Evolutionary conservation across 2,888 invertebrate species (phyloP).

Genomic region (Nephrotoma guestfalica): DNA sequence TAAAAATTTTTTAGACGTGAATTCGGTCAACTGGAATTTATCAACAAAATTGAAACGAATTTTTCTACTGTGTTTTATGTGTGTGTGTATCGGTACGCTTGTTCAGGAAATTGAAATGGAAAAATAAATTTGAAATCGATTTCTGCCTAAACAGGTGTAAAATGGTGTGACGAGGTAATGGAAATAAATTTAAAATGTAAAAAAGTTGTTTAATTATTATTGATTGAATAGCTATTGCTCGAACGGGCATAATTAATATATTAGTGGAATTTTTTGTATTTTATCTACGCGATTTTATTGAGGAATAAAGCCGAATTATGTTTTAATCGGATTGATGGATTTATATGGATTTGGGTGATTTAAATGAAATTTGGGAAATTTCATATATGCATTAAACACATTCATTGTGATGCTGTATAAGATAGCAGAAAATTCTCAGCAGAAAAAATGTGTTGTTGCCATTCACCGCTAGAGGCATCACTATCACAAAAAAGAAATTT

Average conservation of each 20-base stretch:
- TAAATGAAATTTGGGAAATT: not conserved
- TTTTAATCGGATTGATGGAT: not conserved
- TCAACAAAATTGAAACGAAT: not conserved
- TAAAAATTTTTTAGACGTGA: not conserved
- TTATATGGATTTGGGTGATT: not conserved
- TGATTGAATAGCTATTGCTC: not conserved
- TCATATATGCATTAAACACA: no score
- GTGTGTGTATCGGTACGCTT: not conserved
- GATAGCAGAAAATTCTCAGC: no score
- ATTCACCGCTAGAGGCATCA: no score
- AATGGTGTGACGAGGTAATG: not conserved
- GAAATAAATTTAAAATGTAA: not conserved
- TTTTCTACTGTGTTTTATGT: not conserved
- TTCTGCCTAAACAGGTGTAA: not conserved
- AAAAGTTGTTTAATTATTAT: not conserved
- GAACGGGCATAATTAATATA: not conserved
- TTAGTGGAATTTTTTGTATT: not conserved
- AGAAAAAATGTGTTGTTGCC: no score
- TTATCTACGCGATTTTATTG: not conserved
- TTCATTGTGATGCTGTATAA: no score
- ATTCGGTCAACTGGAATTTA: not conserved
- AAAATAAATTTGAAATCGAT: not conserved
- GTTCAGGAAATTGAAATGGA: not conserved
- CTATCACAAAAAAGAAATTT: no score
- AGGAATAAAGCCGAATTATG: not conserved